Percentiles rank a stretch among this genome's conserved stretches.
phyloP scores from a whole-genome alignment of 2,888 invertebrate genomes.

The Thymelicus acteon region DNA sequence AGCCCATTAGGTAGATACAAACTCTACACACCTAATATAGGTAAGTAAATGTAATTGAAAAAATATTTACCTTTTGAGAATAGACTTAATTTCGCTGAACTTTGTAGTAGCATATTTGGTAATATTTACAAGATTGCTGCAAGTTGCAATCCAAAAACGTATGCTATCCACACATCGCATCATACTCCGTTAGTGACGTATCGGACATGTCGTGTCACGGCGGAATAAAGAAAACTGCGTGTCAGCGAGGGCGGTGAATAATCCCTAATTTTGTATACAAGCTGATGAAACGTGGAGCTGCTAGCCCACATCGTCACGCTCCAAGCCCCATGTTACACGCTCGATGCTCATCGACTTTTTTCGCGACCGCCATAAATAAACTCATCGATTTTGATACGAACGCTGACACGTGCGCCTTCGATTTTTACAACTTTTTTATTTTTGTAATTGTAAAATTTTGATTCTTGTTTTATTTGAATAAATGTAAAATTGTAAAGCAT shows the following conservation, averaged over 20 bases:
- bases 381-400: slow-evolving; percentile 46
- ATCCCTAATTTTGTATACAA: slow-evolving; percentile 68
- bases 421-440: too few relatives aligned
- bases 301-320: slow-evolving; percentile 65
- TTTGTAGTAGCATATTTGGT: too few relatives aligned
- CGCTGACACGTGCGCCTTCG: slow-evolving; percentile 52
- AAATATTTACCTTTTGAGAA: too few relatives aligned
- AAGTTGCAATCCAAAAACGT: slow-evolving; percentile 17
- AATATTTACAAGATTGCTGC: too few relatives aligned
- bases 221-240: slow-evolving; percentile 38
- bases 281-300: slow-evolving; percentile 40
- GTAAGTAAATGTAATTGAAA: too few relatives aligned
- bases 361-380: slow-evolving; percentile 54
- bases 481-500: too few relatives aligned
- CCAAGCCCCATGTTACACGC: slow-evolving; percentile 16
- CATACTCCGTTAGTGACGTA: slow-evolving; percentile 17
- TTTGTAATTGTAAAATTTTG: too few relatives aligned
- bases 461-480: too few relatives aligned
- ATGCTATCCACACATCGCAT: neutral
- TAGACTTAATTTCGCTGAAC: too few relatives aligned
- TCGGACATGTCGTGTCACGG: slow-evolving; percentile 35
- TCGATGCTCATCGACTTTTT: slow-evolving; percentile 54
- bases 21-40: too few relatives aligned
- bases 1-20: too few relatives aligned
- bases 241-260: slow-evolving; percentile 45